Conservation (phyloP, 2,797 vertebrate species). For the Acanthis flammea region DNA sequence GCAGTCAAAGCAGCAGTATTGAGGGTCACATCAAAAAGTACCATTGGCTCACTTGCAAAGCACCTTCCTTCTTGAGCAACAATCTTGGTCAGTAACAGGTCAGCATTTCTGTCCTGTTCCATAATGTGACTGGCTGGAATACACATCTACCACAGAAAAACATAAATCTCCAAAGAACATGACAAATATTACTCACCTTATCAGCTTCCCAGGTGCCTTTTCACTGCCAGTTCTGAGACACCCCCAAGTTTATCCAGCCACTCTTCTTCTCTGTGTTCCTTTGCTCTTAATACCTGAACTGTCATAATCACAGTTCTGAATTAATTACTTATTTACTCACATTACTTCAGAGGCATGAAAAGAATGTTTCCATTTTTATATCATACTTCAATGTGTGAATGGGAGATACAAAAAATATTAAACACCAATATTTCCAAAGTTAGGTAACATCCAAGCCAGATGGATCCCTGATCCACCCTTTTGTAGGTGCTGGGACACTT, state of each 20-base stretch:
- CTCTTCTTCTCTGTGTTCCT: not conserved
- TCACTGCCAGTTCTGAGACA: not conserved
- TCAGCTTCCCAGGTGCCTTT: not conserved
- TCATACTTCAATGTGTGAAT: not conserved
- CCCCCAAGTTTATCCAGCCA: not conserved
- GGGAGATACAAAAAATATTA: not conserved
- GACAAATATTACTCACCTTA: not conserved
- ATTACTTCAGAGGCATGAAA: not conserved
- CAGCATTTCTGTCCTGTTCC: not conserved
- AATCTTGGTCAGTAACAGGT: not conserved
- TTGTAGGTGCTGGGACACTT: not conserved
- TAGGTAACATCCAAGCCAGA: not conserved
- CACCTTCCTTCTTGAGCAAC: not conserved
- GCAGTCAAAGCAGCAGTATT: not conserved
- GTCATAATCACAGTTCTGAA: not conserved
- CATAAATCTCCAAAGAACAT: not conserved
- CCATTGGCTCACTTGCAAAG: not conserved
- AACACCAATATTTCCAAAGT: not conserved
- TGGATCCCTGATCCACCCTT: not conserved
- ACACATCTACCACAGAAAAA: not conserved
- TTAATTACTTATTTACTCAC: not conserved
- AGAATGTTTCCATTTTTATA: not conserved
- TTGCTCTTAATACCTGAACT: not conserved
- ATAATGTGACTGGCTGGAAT: not conserved
- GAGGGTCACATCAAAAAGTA: not conserved